Evolutionary conservation across 2,797 vertebrate species (phyloP).

Genomic region (Taeniopygia guttata): DNA sequence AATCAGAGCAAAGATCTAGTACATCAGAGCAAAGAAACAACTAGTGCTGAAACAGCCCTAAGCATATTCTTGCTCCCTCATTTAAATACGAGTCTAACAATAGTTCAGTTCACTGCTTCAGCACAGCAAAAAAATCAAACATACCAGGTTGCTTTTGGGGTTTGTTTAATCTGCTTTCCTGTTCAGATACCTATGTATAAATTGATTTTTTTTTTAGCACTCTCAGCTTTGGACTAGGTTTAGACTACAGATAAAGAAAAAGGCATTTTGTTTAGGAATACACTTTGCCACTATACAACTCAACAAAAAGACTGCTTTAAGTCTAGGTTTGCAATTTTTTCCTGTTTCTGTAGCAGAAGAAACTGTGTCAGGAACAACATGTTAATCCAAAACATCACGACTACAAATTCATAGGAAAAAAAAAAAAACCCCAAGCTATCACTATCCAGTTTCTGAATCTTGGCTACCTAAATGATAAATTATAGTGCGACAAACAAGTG

Average conservation of each 20-base stretch:
- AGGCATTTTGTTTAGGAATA: not conserved
- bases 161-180: not conserved
- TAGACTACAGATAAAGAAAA: not conserved
- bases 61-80: not conserved
- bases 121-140: not conserved
- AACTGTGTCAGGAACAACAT: not conserved
- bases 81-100: not conserved
- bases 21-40: not conserved
- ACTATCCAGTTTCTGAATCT: not conserved
- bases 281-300: not conserved
- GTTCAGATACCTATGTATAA: not conserved
- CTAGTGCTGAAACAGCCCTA: not conserved
- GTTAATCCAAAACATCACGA: not conserved
- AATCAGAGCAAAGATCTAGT: not conserved
- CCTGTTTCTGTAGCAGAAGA: not conserved
- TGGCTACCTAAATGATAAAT: not conserved
- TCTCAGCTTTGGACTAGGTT: not conserved
- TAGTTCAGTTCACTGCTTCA: not conserved
- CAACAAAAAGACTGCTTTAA: not conserved
- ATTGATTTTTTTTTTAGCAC: not conserved
- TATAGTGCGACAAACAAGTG: not conserved
- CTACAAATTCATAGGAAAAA: not conserved
- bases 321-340: not conserved
- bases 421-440: not conserved
- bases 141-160: not conserved